Percentiles rank a stretch among this genome's conserved stretches.
Evolutionary conservation across 2,888 invertebrate species (phyloP).

Genomic region (Ceramica pisi): DNA sequence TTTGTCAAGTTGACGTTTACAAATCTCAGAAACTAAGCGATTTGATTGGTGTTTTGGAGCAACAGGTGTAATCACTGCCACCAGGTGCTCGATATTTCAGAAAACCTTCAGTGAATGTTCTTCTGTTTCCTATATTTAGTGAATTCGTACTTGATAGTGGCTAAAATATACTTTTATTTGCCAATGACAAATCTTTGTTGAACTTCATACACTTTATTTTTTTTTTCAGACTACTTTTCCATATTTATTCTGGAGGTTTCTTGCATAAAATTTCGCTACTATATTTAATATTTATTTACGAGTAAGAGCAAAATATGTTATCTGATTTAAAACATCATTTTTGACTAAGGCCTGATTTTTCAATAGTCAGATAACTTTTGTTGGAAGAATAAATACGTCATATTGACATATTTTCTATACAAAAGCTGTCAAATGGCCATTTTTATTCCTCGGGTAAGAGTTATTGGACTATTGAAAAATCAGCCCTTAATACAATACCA

Average conservation of each 20-base stretch:
- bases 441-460: no score
- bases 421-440: no score
- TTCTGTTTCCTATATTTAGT: slow-evolving; percentile 1
- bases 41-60: no score
- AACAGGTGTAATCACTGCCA: no score
- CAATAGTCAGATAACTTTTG: no score
- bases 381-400: no score
- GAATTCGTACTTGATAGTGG: slow-evolving; percentile 22
- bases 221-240: slow-evolving; percentile 9
- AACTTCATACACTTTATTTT: neutral
- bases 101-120: slow-evolving; percentile 52
- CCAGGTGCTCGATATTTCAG: no score
- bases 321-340: slow-evolving; percentile 18
- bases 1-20: no score
- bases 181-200: neutral
- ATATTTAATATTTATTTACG: slow-evolving; percentile 6
- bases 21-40: no score
- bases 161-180: slow-evolving; percentile 18
- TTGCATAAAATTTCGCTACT: neutral
- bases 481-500: slow-evolving; percentile 3
- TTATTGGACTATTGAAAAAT: no score
- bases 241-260: neutral
- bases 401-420: no score
- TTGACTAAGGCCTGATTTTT: no score
- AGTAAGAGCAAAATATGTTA: slow-evolving; percentile 24